These are phyloP conservation scores for Opisthocomus hoazin DNA, from an alignment of 2,113 vertebrate species.

Conservation along the genomic window DNA sequence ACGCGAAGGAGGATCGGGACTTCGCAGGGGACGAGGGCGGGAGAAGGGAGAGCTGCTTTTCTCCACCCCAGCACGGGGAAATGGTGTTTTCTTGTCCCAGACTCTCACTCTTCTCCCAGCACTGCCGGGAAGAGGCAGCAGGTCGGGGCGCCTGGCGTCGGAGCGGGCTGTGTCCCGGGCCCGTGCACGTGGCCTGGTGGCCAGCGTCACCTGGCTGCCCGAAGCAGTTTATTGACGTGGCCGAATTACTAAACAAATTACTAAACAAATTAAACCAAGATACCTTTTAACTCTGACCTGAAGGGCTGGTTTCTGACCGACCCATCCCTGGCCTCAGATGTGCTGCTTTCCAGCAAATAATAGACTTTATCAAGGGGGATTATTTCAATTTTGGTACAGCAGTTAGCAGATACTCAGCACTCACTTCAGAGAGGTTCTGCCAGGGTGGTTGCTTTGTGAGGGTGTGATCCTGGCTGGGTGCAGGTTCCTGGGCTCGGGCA, in stretches of 20 bases:
- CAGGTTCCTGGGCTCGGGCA: not conserved
- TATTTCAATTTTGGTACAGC: not conserved
- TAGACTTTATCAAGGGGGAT: not conserved
- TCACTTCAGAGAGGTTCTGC: not conserved
- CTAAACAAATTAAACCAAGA: not conserved
- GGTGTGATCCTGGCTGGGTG: not conserved
- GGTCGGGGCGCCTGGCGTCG: not conserved
- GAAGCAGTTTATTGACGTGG: not conserved
- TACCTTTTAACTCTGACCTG: not conserved
- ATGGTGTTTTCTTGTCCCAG: not conserved
- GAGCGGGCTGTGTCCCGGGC: not conserved
- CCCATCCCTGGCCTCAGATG: not conserved
- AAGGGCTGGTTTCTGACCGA: not conserved
- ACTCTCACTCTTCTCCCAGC: not conserved
- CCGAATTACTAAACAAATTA: not conserved
- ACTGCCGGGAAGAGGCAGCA: not conserved
- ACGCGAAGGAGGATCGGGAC: not conserved
- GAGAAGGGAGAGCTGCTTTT: not conserved
- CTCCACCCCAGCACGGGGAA: not conserved
- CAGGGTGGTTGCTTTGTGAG: not conserved
- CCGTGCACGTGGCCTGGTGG: not conserved
- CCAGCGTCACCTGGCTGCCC: not conserved
- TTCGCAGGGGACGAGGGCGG: not conserved
- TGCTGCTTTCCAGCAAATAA: not conserved
- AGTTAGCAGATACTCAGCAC: slow-evolving; percentile 14